Percentiles rank a stretch among this genome's conserved stretches.
phyloP scores from a whole-genome alignment of 1,140 invertebrate species.

The Hycleus cichorii region DNA sequence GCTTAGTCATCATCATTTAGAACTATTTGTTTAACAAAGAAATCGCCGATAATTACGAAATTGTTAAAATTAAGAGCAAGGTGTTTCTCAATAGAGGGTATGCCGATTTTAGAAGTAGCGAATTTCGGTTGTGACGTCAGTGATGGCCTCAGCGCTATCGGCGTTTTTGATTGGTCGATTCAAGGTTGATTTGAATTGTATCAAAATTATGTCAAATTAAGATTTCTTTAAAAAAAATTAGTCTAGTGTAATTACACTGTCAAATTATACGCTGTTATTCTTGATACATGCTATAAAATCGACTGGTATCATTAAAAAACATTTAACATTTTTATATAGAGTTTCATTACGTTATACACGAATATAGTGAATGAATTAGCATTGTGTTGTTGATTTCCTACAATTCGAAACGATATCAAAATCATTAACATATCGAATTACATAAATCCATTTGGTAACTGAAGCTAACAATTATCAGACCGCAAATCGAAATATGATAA shows the following conservation, averaged over 20 bases:
- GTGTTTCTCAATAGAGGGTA: no score
- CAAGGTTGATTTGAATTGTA: no score
- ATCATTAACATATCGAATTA: slow-evolving; percentile 10
- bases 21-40: no score
- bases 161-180: no score
- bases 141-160: no score
- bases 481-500: background rate
- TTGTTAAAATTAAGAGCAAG: no score
- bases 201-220: no score
- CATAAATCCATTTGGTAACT: background rate
- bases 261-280: slow-evolving; percentile 6
- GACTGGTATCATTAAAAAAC: slow-evolving; percentile 9
- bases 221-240: no score
- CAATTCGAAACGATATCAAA: background rate
- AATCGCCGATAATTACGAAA: no score
- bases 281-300: slow-evolving; percentile 10
- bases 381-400: slow-evolving; percentile 9
- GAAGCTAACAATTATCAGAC: background rate
- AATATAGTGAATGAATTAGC: slow-evolving; percentile 14
- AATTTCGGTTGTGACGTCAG: no score
- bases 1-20: no score
- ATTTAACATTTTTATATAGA: slow-evolving; percentile 12
- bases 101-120: no score
- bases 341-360: slow-evolving; percentile 1
- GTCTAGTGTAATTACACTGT: slow-evolving; percentile 7